Base-by-base conservation (phyloP, 2,113 vertebrate species). In the Microcebus ravelobensis region DNA sequence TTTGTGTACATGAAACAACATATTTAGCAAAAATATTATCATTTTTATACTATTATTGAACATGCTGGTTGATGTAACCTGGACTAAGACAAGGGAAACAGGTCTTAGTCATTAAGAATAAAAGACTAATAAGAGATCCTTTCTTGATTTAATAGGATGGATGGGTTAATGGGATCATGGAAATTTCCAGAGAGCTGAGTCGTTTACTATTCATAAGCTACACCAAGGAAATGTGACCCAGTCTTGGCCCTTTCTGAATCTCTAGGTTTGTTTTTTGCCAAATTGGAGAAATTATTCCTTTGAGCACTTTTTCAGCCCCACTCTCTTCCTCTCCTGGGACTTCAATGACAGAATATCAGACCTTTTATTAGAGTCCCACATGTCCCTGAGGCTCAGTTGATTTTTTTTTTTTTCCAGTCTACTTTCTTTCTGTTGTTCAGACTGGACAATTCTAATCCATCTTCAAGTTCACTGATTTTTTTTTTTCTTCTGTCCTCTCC, bases 391-490 rank as follows among this genome's bases (percentile, higher is more conserved):
- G 23, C 29, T 82, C 20, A 6, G 3, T 15, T 34, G 13, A 6
- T 11, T 14, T 82, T 15, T 25, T 42, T 25, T 42, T 42, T 20
- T 5, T 7, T 55, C 17, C 23, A 3, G 5, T 14, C 39, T 39
- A 14, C 39, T n/a, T 55, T 50, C n/a, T 45, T 55, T n/a, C 77
- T 57, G 14, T 39, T 17, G 39, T 5, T 52, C 77, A 21, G 27
- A 42, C 0, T 42, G 50, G 27, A 1, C 27, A 6, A 34, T 11
- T 11, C 8, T 14, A 34, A 2, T 39, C 39, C 21, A 18, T 1
- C 45, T 50, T 82, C 17, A 6, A 8, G 17, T 3, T 42, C 63
- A 23, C 31, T 6, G 12, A 27, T 25, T 57, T 5, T 20, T 36
- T 36, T 5, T n/a, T n/a, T 3, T 61, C 27, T 2, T 61, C 31